A percentile compares a stretch with the other conserved stretches of the same genome.
phyloP scores from a whole-genome alignment of 2,888 invertebrate species.

The Subacronicta megacephala region DNA sequence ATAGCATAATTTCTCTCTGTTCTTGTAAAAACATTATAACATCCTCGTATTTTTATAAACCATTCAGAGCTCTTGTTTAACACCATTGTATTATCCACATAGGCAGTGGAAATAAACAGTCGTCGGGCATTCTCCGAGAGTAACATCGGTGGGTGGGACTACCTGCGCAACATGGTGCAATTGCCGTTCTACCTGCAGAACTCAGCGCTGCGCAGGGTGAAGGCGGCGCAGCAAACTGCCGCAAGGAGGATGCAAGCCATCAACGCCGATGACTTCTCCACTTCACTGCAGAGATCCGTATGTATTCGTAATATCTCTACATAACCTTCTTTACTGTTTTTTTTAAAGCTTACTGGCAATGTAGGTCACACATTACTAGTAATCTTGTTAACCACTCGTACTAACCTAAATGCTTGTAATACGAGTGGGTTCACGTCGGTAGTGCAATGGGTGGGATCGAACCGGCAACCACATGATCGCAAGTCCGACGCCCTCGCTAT shows the following conservation, averaged over 20 bases:
- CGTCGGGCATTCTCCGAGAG: constrained; percentile 96
- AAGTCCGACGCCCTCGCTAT: no score
- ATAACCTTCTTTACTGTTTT: no score
- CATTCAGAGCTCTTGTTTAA: background rate
- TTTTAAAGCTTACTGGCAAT: no score
- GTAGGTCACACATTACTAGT: no score
- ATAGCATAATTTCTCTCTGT: no score
- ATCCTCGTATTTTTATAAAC: no score
- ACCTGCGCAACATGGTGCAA: constrained; percentile 98
- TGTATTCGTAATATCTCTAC: constrained; percentile 53
- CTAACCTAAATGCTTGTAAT: no score
- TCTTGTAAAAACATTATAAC: no score
- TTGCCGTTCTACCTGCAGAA: constrained; percentile 99
- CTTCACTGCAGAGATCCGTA: constrained; percentile 86
- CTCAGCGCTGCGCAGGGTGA: constrained; percentile 97
- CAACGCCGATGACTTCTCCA: constrained; percentile 88
- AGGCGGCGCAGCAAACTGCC: constrained; percentile 95
- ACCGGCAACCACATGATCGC: no score
- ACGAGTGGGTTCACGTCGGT: no score
- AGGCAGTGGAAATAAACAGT: constrained; percentile 97
- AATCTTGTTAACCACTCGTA: no score
- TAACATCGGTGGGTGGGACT: constrained; percentile 98
- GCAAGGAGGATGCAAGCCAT: constrained; percentile 83
- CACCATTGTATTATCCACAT: constrained; percentile 28
- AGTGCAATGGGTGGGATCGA: no score